Conservation (phyloP, 1,140 invertebrate species). For the Lasioglossum albipes region DNA sequence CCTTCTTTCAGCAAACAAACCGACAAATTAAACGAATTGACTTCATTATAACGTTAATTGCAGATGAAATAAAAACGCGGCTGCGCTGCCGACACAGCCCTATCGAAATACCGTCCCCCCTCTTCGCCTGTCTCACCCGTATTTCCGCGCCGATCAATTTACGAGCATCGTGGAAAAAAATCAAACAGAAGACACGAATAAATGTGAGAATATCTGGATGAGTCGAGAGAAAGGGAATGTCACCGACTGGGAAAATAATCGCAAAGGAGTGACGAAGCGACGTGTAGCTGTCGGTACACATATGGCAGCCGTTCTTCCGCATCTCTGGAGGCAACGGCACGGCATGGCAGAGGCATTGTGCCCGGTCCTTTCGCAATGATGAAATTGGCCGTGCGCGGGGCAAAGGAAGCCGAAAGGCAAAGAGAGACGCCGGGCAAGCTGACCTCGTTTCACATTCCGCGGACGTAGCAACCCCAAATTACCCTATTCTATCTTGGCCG, state of each 20-base stretch:
- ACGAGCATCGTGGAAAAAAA: too few species aligned
- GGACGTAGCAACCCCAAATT: constrained; percentile 66
- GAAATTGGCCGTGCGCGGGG: constrained; percentile 61
- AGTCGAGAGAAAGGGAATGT: too few species aligned
- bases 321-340: constrained; percentile 29
- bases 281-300: background rate
- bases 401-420: constrained; percentile 42
- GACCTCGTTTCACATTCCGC: constrained; percentile 57
- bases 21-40: constrained; percentile 47
- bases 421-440: constrained; percentile 38
- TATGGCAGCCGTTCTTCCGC: background rate
- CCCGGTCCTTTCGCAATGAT: constrained; percentile 49
- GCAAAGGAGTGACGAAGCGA: too few species aligned
- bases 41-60: constrained; percentile 45
- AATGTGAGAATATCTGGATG: too few species aligned
- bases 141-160: too few species aligned
- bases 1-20: constrained; percentile 32
- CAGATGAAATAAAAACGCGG: constrained; percentile 25
- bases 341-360: constrained; percentile 38
- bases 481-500: constrained; percentile 61
- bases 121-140: background rate
- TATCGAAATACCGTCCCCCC: background rate
- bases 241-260: too few species aligned
- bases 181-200: too few species aligned
- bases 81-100: background rate